phyloP scores from a whole-genome alignment of 2,113 vertebrate genomes.

The Aegotheles bennettii region DNA sequence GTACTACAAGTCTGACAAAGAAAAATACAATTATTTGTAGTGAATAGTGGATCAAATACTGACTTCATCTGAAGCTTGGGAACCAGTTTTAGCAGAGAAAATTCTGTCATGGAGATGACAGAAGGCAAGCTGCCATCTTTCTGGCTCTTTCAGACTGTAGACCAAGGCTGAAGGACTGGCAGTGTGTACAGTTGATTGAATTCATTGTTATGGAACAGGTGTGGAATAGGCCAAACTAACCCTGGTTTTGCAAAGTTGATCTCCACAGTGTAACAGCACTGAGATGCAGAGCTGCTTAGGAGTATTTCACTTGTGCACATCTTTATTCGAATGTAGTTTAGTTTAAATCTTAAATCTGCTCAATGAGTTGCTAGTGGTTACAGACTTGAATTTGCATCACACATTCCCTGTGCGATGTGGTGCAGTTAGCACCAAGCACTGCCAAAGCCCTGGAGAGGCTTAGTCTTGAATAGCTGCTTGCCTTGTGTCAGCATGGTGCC shows the following conservation, averaged over 20 bases:
- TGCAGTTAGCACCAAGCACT: neutral
- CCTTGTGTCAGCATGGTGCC: neutral
- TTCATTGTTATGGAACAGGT: neutral
- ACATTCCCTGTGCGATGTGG: neutral
- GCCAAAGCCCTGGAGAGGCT: neutral
- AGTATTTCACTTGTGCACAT: neutral
- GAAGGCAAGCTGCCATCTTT: neutral
- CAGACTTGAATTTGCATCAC: neutral
- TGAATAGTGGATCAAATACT: neutral
- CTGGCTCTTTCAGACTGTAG: neutral
- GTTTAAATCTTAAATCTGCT: slow-evolving; percentile 19
- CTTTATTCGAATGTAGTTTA: neutral
- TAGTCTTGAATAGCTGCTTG: neutral
- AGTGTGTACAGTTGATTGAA: neutral
- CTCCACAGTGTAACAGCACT: neutral
- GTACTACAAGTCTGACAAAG: neutral
- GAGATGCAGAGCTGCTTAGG: neutral
- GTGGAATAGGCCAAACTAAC: neutral
- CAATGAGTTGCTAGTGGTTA: neutral
- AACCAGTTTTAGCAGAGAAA: neutral
- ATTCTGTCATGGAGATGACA: neutral
- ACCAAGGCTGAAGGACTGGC: neutral
- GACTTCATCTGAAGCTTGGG: neutral
- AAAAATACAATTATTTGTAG: neutral
- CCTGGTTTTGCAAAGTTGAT: neutral